These are phyloP conservation scores for Lasioglossum albipes DNA, from an alignment of 1,140 invertebrate genomes.

Conservation along the genomic window DNA sequence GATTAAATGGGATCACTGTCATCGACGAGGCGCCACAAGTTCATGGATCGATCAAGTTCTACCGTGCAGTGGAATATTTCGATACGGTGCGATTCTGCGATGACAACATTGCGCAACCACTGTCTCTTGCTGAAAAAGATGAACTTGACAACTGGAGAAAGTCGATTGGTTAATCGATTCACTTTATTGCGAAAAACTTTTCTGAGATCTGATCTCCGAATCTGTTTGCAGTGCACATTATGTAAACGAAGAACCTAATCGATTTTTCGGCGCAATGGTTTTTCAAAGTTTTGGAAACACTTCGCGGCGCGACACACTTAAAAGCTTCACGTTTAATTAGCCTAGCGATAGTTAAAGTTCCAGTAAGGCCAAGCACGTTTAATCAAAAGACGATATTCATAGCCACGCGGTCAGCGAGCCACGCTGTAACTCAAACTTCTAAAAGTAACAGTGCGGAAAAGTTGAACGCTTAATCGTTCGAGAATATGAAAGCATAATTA, in stretches of 20 bases:
- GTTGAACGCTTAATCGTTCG: conserved; percentile 16
- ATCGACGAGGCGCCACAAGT: background rate
- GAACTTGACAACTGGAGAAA: too few relatives aligned
- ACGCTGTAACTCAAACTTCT: background rate
- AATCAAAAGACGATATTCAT: conserved; percentile 2
- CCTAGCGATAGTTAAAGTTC: too few relatives aligned
- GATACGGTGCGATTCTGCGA: background rate
- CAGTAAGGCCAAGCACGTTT: background rate
- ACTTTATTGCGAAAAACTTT: too few relatives aligned
- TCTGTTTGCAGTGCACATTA: too few relatives aligned
- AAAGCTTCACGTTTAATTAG: too few relatives aligned
- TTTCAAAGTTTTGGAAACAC: too few relatives aligned
- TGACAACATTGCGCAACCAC: background rate
- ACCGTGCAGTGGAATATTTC: background rate
- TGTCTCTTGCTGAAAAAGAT: background rate
- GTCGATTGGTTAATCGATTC: too few relatives aligned
- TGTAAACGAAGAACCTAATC: too few relatives aligned
- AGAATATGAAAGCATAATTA: conserved; percentile 18
- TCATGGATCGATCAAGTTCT: background rate
- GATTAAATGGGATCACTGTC: background rate
- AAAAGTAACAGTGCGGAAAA: conserved; percentile 8
- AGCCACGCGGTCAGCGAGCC: background rate
- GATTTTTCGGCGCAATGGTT: too few relatives aligned
- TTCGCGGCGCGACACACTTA: too few relatives aligned
- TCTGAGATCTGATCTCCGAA: too few relatives aligned